Evolutionary conservation across 2,888 invertebrate genomes (phyloP), one percentile per base, ranked within the genome.

Genomic region (Dromius quadrimaculatus): DNA sequence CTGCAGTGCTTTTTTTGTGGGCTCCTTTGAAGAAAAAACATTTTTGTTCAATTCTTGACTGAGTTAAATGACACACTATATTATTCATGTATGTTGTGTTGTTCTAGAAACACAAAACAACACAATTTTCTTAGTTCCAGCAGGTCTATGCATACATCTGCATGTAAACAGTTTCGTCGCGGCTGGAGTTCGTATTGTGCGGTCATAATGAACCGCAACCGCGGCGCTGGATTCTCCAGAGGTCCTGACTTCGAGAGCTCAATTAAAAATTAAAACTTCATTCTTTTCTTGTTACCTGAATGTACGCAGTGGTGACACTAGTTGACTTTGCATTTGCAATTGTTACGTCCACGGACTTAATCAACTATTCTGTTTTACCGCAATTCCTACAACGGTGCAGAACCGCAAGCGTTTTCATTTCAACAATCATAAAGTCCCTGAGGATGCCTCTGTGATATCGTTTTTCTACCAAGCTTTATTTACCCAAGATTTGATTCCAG

Each of bases 181-280:
- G 41, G 41, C 41, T 15, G 41, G 36, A 28, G 11, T 54, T 8
- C 4, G 28, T 8, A 47, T 47, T 47, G 47, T 47, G 47, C 47
- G 47, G 41, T 65, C 65, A 66, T 66, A 54, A 66, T 57, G 66
- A 57, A 38, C 54, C 54, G 41, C 38, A 47, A 41, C 23, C 28
- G 28, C 28, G 9, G 41, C 8, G 41, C 15, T 17, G 15, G 0
- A 23, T 28, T 66, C 66, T 66, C 66, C 41, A 57, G 66, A 66
- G 66, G 41, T 57, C 36, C 11, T 41, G 36, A 54, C 32, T 50
- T 65, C 38, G 57, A 54, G 66, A 71, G 72, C 66, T 72, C 74
- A 77, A 77, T 78, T 76, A 78, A 79, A 77, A 77, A 78, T 78
- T 78, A 77, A 78, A 79, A 78, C 76, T 77, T 76, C 76, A 77